phyloP scores from a whole-genome alignment of 2,888 invertebrate genomes.

The Diploptera punctata region DNA sequence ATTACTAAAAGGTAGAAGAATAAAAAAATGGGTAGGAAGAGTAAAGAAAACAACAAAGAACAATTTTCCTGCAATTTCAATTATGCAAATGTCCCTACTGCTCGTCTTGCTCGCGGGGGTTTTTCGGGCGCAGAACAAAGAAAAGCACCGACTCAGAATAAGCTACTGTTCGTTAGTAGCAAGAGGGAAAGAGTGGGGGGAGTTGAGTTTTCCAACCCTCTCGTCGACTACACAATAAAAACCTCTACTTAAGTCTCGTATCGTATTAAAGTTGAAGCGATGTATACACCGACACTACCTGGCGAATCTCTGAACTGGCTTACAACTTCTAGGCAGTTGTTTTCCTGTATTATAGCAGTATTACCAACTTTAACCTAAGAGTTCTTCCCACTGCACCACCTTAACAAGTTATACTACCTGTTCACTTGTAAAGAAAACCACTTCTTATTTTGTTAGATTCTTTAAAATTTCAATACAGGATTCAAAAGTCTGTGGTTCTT shows the following conservation, averaged over 20 bases:
- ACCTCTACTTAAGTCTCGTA: constrained; percentile 15
- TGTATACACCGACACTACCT: background rate
- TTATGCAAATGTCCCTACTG: constrained; percentile 44
- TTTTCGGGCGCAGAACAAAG: constrained; percentile 26
- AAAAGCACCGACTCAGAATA: constrained; percentile 27
- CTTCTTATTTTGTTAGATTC: no score
- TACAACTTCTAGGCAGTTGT: constrained; percentile 3
- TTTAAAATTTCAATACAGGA: no score
- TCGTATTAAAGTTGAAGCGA: constrained; percentile 19
- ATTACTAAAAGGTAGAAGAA: constrained; percentile 6
- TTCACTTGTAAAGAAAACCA: no score
- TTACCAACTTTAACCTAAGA: constrained; percentile 8
- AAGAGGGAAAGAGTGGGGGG: no score
- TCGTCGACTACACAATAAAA: constrained; percentile 5
- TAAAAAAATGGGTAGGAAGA: background rate
- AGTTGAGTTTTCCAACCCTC: no score
- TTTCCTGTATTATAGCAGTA: constrained; percentile 6
- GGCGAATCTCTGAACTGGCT: constrained; percentile 2
- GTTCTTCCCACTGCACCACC: no score
- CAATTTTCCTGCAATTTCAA: constrained; percentile 43
- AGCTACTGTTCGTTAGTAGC: constrained; percentile 28
- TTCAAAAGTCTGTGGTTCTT: no score
- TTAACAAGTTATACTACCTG: no score
- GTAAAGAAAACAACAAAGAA: constrained; percentile 31
- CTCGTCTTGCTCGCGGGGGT: constrained; percentile 29